These are phyloP conservation scores for Sapayoa aenigma DNA, from an alignment of 2,113 vertebrate species.

Conservation along the genomic window DNA sequence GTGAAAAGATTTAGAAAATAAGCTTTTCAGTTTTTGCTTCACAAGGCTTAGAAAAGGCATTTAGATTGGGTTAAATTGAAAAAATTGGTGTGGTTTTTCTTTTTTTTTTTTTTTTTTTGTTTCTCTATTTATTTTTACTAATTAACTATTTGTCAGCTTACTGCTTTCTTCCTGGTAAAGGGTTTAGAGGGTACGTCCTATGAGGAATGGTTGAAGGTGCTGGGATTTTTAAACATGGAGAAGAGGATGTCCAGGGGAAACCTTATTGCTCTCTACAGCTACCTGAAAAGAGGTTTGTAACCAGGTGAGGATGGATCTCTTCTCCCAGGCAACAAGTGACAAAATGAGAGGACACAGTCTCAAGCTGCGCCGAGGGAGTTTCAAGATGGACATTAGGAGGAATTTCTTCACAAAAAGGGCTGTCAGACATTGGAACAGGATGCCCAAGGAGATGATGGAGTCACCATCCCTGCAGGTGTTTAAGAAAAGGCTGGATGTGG, in stretches of 20 bases:
- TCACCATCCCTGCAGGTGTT: background rate
- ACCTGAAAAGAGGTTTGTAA: background rate
- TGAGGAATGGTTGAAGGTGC: background rate
- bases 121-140: background rate
- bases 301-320: background rate
- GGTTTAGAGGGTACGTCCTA: background rate
- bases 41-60: background rate
- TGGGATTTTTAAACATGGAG: background rate
- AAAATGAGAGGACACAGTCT: background rate
- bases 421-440: background rate
- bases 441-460: background rate
- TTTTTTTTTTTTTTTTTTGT: too few species aligned
- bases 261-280: background rate
- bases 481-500: background rate
- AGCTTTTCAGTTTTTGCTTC: background rate
- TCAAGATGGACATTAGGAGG: background rate
- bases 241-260: background rate
- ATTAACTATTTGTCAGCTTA: background rate
- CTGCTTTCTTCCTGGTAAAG: background rate
- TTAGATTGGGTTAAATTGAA: background rate
- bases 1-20: background rate
- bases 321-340: background rate
- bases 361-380: background rate
- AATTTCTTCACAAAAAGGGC: background rate
- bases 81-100: too few species aligned